These are phyloP conservation scores for Acromyrmex echinatior DNA, from an alignment of 1,140 invertebrate species.

Conservation along the genomic window DNA sequence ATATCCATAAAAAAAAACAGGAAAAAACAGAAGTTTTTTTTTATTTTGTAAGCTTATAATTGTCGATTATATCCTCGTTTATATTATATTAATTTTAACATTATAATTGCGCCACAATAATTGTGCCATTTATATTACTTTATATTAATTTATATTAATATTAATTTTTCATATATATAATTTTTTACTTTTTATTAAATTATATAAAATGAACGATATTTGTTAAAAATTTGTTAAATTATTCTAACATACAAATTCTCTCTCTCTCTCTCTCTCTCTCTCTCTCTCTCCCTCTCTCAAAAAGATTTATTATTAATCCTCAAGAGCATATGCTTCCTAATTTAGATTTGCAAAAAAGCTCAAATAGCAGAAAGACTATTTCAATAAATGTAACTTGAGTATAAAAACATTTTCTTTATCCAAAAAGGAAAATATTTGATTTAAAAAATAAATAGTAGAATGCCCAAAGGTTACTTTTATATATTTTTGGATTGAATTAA, in stretches of 20 bases:
- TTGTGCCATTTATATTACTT: not conserved
- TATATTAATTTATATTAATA: not conserved
- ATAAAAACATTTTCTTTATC: not conserved
- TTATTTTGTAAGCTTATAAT: not conserved
- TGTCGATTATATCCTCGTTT: not conserved
- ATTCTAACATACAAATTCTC: not conserved
- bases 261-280: too few relatives aligned
- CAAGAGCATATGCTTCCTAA: not conserved
- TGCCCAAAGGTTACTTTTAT: not conserved
- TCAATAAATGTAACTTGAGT: not conserved
- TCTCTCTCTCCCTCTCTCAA: too few relatives aligned
- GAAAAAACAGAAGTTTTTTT: too few relatives aligned
- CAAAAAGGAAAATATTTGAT: not conserved
- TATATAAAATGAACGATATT: not conserved
- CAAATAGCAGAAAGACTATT: not conserved
- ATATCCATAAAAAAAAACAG: too few relatives aligned
- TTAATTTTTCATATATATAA: not conserved
- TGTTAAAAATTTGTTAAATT: not conserved
- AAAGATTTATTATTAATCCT: not conserved
- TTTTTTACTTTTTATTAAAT: constrained; percentile 5
- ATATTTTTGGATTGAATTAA: not conserved
- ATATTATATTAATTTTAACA: too few relatives aligned
- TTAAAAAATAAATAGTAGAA: not conserved
- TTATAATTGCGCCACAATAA: too few relatives aligned
- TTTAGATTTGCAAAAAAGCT: not conserved